phyloP scores from a whole-genome alignment of 2,113 vertebrate genomes.

The Corvus hawaiiensis region DNA sequence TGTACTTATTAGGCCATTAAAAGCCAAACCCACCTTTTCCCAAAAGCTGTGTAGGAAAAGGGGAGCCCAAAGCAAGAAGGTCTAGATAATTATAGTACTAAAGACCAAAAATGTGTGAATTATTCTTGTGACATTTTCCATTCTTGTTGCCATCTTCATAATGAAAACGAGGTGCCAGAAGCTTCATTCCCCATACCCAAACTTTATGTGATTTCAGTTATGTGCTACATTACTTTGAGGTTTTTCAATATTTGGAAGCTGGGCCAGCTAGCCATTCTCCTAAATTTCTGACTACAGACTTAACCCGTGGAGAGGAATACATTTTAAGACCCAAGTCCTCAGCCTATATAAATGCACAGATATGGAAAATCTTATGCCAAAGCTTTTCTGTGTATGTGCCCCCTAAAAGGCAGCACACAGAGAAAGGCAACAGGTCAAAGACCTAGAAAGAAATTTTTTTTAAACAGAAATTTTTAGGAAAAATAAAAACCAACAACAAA shows the following conservation, averaged over 20 bases:
- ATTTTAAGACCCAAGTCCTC: background rate
- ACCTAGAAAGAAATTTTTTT: background rate
- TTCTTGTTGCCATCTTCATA: slow-evolving; percentile 5
- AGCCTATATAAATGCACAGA: background rate
- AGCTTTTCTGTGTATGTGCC: background rate
- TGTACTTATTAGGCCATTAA: slow-evolving; percentile 50
- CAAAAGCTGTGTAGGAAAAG: background rate
- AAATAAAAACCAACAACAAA: background rate
- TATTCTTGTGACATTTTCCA: slow-evolving; percentile 35
- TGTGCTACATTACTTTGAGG: background rate
- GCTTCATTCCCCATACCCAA: slow-evolving; percentile 2
- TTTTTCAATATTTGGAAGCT: slow-evolving; percentile 8
- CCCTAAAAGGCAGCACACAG: background rate
- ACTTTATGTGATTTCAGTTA: slow-evolving; percentile 3
- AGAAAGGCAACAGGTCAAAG: background rate
- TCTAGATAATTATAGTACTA: slow-evolving; percentile 2
- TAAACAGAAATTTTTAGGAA: background rate
- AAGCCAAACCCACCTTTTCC: slow-evolving; percentile 1
- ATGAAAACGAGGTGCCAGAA: slow-evolving; percentile 5
- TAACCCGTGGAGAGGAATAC: background rate
- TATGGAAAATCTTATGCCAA: background rate
- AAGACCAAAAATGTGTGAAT: slow-evolving; percentile 30
- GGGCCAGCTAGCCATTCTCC: background rate
- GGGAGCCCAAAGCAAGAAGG: background rate
- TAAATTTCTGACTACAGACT: slow-evolving; percentile 27